Conservation (phyloP, 2,888 invertebrate genomes). For the Tiphia femorata region DNA sequence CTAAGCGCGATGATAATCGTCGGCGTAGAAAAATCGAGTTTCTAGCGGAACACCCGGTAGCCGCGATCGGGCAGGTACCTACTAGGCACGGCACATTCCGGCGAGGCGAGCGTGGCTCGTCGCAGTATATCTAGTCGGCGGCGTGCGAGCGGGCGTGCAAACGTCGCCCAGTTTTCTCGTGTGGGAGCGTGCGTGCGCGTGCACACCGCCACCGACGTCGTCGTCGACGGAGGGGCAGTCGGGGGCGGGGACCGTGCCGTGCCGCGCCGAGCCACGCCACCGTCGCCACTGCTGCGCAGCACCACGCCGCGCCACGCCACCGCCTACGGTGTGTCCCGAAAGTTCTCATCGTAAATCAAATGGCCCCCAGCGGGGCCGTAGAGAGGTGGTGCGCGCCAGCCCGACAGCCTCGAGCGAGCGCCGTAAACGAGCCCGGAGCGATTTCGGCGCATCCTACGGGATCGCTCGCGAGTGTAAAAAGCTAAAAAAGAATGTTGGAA, state of each 20-base stretch:
- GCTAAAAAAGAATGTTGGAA: too few relatives aligned
- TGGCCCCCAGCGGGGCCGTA: constrained; percentile 1
- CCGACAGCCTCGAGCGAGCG: too few relatives aligned
- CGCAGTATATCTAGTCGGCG: constrained; percentile 40
- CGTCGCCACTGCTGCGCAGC: too few relatives aligned
- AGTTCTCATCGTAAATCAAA: constrained; percentile 60
- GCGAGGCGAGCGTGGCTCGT: constrained; percentile 40
- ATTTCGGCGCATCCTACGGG: constrained; percentile 11
- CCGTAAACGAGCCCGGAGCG: constrained; percentile 15
- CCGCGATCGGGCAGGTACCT: constrained; percentile 39
- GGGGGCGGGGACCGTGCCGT: not conserved
- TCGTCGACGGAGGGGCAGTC: constrained; percentile 11
- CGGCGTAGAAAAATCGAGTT: too few relatives aligned
- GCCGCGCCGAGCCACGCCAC: constrained; percentile 11
- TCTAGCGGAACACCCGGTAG: constrained; percentile 38
- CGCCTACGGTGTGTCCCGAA: constrained; percentile 53
- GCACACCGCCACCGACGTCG: constrained; percentile 17
- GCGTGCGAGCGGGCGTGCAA: constrained; percentile 31
- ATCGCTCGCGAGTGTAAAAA: not conserved
- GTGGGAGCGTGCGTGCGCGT: constrained; percentile 18
- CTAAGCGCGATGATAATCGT: too few relatives aligned
- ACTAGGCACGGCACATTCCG: constrained; percentile 49
- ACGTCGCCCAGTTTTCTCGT: constrained; percentile 25
- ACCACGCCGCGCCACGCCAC: constrained; percentile 18
- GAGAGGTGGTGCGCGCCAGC: constrained; percentile 21